These are phyloP conservation scores for Lasioglossum lativentre DNA, from an alignment of 2,888 invertebrate species.

Conservation along the genomic window DNA sequence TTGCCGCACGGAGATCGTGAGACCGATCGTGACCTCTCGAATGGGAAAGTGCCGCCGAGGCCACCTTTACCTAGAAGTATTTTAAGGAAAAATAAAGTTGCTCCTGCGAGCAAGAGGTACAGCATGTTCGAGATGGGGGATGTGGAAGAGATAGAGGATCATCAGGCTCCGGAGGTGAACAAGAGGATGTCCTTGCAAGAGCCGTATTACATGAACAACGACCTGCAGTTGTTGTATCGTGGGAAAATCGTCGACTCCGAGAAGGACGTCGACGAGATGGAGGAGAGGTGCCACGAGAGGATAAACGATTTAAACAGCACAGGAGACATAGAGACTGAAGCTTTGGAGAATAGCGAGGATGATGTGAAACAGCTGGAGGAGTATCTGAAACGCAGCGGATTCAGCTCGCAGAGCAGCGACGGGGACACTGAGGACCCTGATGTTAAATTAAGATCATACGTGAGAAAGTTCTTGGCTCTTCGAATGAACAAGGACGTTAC, in stretches of 20 bases:
- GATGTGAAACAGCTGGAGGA: slow-evolving; percentile 89
- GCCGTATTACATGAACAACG: slow-evolving; percentile 87
- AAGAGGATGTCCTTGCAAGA: slow-evolving; percentile 92
- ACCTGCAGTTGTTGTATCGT: slow-evolving; percentile 77
- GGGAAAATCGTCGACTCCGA: slow-evolving; percentile 80
- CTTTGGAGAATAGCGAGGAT: slow-evolving; percentile 86
- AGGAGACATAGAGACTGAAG: slow-evolving; percentile 72
- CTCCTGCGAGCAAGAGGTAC: slow-evolving; percentile 85
- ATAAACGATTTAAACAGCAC: slow-evolving; percentile 75
- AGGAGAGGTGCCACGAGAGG: slow-evolving; percentile 80
- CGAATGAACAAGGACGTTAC: slow-evolving; percentile 89
- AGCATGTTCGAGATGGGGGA: slow-evolving; percentile 93
- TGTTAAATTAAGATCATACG: slow-evolving; percentile 90
- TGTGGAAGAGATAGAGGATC: slow-evolving; percentile 85
- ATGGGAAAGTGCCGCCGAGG: slow-evolving; percentile 87
- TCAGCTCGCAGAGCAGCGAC: slow-evolving; percentile 88
- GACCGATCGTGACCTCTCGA: slow-evolving; percentile 80
- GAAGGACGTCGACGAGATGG: slow-evolving; percentile 83
- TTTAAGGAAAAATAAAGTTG: slow-evolving; percentile 86
- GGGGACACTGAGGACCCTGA: slow-evolving; percentile 90
- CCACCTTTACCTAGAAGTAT: slow-evolving; percentile 91
- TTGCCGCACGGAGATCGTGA: slow-evolving; percentile 85
- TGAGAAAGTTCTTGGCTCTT: slow-evolving; percentile 89
- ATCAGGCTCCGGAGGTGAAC: slow-evolving; percentile 85
- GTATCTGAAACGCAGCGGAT: slow-evolving; percentile 90